Percentiles rank a stretch among this genome's conserved stretches.
These are phyloP conservation scores for Coracopsis vasa DNA, from an alignment of 2,113 vertebrate genomes.

Conservation along the genomic window DNA sequence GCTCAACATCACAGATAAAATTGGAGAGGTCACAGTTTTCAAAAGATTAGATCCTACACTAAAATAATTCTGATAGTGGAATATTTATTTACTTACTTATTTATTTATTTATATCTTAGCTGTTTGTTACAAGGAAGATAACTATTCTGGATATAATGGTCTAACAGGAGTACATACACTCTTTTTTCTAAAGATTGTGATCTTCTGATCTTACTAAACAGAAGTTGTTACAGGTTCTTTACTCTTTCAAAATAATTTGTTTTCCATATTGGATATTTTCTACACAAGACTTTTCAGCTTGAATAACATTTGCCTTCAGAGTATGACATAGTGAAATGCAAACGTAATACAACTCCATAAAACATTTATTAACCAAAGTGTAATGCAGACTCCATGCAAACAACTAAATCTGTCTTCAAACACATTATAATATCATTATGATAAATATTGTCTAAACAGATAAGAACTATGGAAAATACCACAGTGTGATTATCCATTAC, in stretches of 20 bases:
- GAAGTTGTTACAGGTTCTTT: background rate
- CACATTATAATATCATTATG: background rate
- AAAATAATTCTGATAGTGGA: background rate
- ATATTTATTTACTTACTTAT: too few relatives aligned
- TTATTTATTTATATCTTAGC: background rate
- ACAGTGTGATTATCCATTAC: background rate
- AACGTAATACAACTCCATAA: background rate
- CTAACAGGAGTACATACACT: background rate
- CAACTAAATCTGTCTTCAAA: constrained; percentile 3
- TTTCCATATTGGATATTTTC: background rate
- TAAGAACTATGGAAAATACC: background rate
- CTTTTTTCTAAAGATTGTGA: background rate
- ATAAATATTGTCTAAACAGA: constrained; percentile 22
- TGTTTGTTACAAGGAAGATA: background rate
- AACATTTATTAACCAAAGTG: background rate
- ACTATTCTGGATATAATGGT: background rate
- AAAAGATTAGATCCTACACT: background rate
- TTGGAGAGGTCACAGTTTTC: background rate
- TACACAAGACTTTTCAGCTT: background rate
- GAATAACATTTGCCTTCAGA: background rate
- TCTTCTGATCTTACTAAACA: background rate
- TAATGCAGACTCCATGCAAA: background rate
- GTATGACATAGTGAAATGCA: background rate
- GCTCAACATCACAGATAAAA: background rate
- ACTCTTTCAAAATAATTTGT: background rate